Evolutionary conservation across 2,797 vertebrate species (phyloP), one percentile per base, ranked within the genome.

Genomic region (Sebastiscus albofasciatus): DNA sequence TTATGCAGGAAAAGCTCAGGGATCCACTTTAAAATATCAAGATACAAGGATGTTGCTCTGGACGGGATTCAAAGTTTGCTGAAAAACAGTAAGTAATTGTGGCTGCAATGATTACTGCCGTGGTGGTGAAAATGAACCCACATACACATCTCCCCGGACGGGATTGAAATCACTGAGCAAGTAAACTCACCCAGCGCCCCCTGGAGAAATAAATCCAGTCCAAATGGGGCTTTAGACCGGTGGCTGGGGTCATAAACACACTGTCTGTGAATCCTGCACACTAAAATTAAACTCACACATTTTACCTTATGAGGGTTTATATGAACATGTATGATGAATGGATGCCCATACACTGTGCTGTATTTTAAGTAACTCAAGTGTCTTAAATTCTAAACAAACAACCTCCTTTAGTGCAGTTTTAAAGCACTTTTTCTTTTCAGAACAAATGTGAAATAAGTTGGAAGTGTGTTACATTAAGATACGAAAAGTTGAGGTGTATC

Each of bases 391-490:
- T 6, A 61, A 61, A 72, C 56, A 62, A 33, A 26, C 52, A 58
- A 12, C 56, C 22, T 2, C 4, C n/a, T 49, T 33, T 33, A 24
- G n/a, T 24, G 29, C 20, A 61, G 20, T 16, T 46, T 31, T 18
- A 20, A 55, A 73, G 36, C 8, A 2, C 27, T 16, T 62, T 75
- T 73, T 66, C 59, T 69, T 12, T 34, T 79, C 1, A 56, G 59
- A 4, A 42, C 27, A 66, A 60, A 81, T 55, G 52, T 58, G 16
- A 79, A 70, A n/a, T 59, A 67, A 71, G 39, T 71, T 86, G n/a
- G 26, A 65, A 58, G 69, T 79, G 74, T 82, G 80, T n/a, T 75
- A 20, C 36, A 72, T 65, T 56, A 54, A 52, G 80, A 75, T 81
- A 72, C 58, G 56, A 68, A 42, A 71, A 64, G 33, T 78, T 79